Base-by-base conservation (phyloP, 2,888 invertebrate genomes). In the Exephanes ischioxanthus region DNA sequence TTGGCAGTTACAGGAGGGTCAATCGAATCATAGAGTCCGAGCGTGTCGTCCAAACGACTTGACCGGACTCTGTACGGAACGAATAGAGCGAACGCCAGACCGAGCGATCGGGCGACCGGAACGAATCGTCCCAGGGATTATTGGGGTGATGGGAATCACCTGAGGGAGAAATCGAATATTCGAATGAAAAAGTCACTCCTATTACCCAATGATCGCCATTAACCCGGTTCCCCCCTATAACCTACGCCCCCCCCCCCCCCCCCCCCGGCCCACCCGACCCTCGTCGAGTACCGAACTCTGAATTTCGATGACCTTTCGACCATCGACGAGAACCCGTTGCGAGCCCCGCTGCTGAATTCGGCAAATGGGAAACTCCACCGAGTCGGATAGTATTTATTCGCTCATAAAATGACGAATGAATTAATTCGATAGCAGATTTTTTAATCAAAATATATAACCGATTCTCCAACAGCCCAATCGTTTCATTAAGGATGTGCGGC, bases 21-120 rank as follows among this genome's bases (percentile, higher is more conserved):
- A 6, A 75, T 70, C 75, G 81, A 70, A 68, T 81, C 48, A 75
- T 68, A 67, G 33, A 16, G 48, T 51, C 22, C 61, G 26, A 51
- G 33, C 66, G 51, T 30, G 51, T 51, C 22, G 41, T 61, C 16
- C 11, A 26, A 68, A 70, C 48, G 67, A 75, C 51, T 81, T 48
- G 33, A 48, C 22, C 30, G 48, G 58, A 70, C 75, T 75, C 73
- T 48, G 33, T 63, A 22, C 22, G 48, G 58, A 58, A 48, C 67
- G 48, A 41, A 41, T 7, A 9, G 26, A 45, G n/a, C 14, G 30
- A 67, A 67, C 26, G 26, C 22, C n/a, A 2, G 67, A 67, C 22
- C 33, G 33, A 41, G 22, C 51, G 66, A 75, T 33, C 45, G 19
- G 41, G 22, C 41, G 19, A 67, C 3, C 14, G 67, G 41, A 66